Conservation (phyloP, 1,140 invertebrate species). For the Homarus americanus region DNA sequence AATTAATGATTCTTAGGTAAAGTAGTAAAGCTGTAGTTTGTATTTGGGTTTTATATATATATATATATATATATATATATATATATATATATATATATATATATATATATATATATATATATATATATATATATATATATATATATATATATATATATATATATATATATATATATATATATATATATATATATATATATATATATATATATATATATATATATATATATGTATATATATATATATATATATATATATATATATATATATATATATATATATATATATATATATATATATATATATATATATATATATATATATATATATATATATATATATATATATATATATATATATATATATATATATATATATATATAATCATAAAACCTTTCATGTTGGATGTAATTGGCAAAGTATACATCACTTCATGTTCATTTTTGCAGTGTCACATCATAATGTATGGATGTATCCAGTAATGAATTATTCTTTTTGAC, state of each 20-base stretch:
- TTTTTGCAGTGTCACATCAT: too few species aligned
- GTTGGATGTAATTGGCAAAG: background rate
- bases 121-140: background rate
- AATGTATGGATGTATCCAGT: too few species aligned
- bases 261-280: background rate
- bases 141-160: background rate
- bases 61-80: background rate
- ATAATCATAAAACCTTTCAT: background rate
- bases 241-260: background rate
- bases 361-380: background rate
- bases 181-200: background rate
- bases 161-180: background rate
- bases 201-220: background rate
- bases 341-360: background rate
- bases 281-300: background rate
- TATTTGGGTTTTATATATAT: background rate
- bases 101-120: background rate
- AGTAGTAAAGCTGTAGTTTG: background rate
- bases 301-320: background rate
- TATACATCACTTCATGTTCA: too few species aligned
- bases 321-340: background rate
- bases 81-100: background rate
- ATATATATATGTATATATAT: background rate
- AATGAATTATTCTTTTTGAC: too few species aligned
- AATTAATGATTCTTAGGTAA: background rate